Conservation (phyloP, 2,797 vertebrate species). For the Enteromius anoplus region DNA sequence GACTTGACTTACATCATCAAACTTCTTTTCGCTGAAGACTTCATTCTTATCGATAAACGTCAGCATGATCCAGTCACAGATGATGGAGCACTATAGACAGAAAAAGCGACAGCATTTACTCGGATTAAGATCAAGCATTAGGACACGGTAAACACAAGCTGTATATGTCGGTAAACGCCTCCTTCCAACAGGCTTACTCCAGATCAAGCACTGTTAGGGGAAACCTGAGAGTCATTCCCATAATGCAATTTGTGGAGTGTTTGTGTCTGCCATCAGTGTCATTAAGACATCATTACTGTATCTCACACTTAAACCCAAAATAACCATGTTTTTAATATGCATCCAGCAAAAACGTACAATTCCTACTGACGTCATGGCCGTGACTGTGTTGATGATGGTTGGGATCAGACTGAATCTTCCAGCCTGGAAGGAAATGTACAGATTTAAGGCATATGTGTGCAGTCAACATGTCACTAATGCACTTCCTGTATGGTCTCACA, state of each 20-base stretch:
- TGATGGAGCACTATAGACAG: conserved; percentile 82
- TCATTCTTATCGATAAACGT: conserved; percentile 92
- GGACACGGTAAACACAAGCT: background rate
- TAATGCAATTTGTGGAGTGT: conserved; percentile 39
- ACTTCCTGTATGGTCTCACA: conserved; percentile 68
- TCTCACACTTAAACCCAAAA: background rate
- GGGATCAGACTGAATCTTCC: conserved; percentile 92
- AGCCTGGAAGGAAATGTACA: conserved; percentile 75
- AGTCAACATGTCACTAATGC: conserved; percentile 10
- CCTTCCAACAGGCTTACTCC: background rate
- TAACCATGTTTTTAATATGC: background rate
- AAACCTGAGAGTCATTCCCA: conserved; percentile 20
- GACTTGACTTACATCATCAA: conserved; percentile 81
- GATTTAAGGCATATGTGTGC: background rate
- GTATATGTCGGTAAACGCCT: background rate
- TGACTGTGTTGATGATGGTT: conserved; percentile 90
- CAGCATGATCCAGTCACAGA: conserved; percentile 94
- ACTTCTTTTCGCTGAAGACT: conserved; percentile 88
- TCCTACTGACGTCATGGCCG: conserved; percentile 90
- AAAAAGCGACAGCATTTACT: background rate
- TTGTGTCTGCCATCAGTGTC: conserved; percentile 1
- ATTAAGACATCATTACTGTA: background rate
- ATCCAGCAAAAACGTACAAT: conserved; percentile 79
- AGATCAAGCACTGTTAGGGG: background rate
- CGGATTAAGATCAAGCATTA: background rate